Conservation (phyloP, 1,140 invertebrate species). For the Drosophila ananassae region DNA sequence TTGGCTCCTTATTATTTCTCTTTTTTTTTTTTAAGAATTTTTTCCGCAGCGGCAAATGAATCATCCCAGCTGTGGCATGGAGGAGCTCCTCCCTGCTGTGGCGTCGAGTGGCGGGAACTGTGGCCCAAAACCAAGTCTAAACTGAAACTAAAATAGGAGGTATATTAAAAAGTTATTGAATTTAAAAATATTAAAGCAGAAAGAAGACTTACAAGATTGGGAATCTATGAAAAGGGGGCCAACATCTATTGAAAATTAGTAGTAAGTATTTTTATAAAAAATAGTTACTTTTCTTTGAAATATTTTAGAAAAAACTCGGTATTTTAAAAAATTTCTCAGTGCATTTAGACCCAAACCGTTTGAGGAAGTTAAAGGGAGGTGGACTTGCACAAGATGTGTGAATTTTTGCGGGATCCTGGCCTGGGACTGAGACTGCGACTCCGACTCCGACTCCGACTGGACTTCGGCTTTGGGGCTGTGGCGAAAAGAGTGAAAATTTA, state of each 20-base stretch:
- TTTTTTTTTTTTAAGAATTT: slow-evolving; percentile 29
- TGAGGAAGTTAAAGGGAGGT: slow-evolving; percentile 20
- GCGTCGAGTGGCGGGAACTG: slow-evolving; percentile 61
- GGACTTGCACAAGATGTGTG: slow-evolving; percentile 68
- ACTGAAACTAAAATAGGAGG: slow-evolving; percentile 9
- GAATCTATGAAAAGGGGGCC: no score
- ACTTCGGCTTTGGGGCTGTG: slow-evolving; percentile 48
- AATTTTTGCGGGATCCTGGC: slow-evolving; percentile 60
- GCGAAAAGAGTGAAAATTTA: slow-evolving; percentile 83
- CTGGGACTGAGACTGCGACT: slow-evolving; percentile 31
- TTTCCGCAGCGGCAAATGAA: slow-evolving; percentile 64
- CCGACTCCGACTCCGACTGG: slow-evolving; percentile 16
- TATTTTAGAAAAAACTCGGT: no score
- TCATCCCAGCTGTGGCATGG: slow-evolving; percentile 61
- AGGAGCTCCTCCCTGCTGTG: slow-evolving; percentile 77
- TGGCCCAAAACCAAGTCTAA: slow-evolving; percentile 34
- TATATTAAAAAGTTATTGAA: no score
- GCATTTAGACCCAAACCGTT: slow-evolving; percentile 13
- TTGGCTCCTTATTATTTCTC: slow-evolving; percentile 33
- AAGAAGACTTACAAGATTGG: no score
- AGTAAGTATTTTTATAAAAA: no score
- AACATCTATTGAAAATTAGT: no score
- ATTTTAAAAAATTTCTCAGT: no score
- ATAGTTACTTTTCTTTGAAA: no score
- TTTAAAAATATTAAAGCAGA: no score